Conservation (phyloP, 2,888 invertebrate species). For the Taenaris catops region DNA sequence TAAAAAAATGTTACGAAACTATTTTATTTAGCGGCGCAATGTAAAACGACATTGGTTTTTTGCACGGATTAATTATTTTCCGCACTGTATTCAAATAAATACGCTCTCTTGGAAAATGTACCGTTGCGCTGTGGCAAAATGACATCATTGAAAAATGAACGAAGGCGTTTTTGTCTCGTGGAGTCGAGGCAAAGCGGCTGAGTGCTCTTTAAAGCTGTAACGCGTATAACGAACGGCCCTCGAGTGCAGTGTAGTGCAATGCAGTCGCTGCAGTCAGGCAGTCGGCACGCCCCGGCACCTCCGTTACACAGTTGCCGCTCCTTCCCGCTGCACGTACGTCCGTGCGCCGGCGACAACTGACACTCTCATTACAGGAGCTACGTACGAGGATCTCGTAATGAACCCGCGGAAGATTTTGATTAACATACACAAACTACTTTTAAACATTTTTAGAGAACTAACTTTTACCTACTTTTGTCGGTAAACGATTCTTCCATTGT, state of each 20-base stretch:
- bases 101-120: slow-evolving; percentile 19
- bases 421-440: too few species aligned
- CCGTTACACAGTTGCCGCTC: slow-evolving; percentile 23
- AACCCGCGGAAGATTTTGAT: too few species aligned
- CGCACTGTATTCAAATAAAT: slow-evolving; percentile 6
- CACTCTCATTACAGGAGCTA: background rate
- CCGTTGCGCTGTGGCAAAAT: slow-evolving; percentile 37
- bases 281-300: slow-evolving; percentile 51
- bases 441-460: background rate
- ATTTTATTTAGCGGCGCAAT: too few species aligned
- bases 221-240: slow-evolving; percentile 69
- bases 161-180: slow-evolving; percentile 60
- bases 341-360: slow-evolving; percentile 1
- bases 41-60: too few species aligned
- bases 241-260: slow-evolving; percentile 45
- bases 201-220: slow-evolving; percentile 65
- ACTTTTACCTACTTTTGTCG: too few species aligned
- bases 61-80: slow-evolving; percentile 7
- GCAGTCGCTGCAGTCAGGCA: slow-evolving; percentile 35
- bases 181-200: slow-evolving; percentile 55
- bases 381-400: background rate
- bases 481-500: too few species aligned
- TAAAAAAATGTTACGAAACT: too few species aligned
- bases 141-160: slow-evolving; percentile 56
- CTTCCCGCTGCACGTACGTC: slow-evolving; percentile 8